Percentiles rank a stretch among this genome's conserved stretches.
Evolutionary conservation across 1,140 invertebrate genomes (phyloP).

Genomic region (Drosophila aff.): DNA sequence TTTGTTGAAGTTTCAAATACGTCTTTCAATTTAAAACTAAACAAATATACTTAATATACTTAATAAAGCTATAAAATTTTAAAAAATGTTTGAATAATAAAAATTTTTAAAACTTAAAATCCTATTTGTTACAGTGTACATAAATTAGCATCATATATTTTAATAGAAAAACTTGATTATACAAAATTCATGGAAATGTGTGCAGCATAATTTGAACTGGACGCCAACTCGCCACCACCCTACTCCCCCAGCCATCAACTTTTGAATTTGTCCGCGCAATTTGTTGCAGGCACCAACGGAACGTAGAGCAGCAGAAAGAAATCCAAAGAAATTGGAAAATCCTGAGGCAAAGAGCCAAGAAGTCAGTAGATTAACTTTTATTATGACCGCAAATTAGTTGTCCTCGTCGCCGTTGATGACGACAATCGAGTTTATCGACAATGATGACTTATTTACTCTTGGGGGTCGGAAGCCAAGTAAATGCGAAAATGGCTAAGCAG

Average conservation of each 20-base stretch:
- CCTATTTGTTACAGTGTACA: not conserved
- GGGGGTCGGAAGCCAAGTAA: constrained; percentile 34
- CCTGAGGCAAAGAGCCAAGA: constrained; percentile 45
- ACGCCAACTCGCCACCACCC: not conserved
- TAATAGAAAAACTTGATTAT: constrained; percentile 19
- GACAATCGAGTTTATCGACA: constrained; percentile 74
- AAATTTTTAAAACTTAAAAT: not conserved
- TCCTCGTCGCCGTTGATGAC: constrained; percentile 80
- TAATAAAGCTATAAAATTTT: too few relatives aligned
- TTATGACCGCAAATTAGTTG: constrained; percentile 85
- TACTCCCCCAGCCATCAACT: not conserved
- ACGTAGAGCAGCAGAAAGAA: not conserved
- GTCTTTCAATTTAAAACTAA: too few relatives aligned
- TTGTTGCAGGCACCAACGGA: constrained; percentile 46
- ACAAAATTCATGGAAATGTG: constrained; percentile 12
- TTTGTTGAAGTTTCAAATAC: not conserved
- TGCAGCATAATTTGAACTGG: constrained; percentile 2
- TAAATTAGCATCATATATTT: constrained; percentile 16
- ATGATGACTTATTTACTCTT: constrained; percentile 82
- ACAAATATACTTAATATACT: too few relatives aligned
- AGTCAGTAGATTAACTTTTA: constrained; percentile 85
- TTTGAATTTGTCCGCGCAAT: constrained; percentile 59
- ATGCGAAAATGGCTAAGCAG: constrained; percentile 36
- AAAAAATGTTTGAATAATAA: too few relatives aligned
- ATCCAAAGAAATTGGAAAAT: constrained; percentile 26